Evolutionary conservation across 2,888 invertebrate species (phyloP).

Genomic region (Agrotis puta): DNA sequence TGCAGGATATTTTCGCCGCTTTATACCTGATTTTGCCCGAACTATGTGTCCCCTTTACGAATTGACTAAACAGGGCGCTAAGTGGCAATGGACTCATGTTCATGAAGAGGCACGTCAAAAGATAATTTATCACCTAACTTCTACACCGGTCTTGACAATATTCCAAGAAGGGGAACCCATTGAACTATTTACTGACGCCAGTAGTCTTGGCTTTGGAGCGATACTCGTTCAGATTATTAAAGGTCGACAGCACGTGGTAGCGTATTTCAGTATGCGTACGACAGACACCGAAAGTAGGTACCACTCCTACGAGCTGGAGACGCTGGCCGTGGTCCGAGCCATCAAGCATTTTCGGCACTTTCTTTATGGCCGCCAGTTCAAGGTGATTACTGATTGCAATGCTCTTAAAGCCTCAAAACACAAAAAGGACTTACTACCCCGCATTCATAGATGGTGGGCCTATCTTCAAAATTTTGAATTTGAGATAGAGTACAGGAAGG

Average conservation of each 20-base stretch:
- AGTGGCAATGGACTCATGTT: constrained; percentile 41
- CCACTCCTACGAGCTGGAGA: constrained; percentile 29
- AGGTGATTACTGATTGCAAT: constrained; percentile 63
- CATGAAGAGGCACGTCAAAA: constrained; percentile 54
- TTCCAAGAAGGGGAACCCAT: constrained; percentile 23
- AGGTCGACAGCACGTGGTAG: constrained; percentile 16
- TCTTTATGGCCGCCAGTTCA: constrained; percentile 49
- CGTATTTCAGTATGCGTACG: constrained; percentile 26
- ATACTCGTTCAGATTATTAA: constrained; percentile 19
- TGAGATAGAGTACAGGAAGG: constrained; percentile 61
- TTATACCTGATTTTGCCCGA: constrained; percentile 58
- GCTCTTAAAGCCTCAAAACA: constrained; percentile 67
- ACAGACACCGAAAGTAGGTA: constrained; percentile 32
- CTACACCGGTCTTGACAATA: constrained; percentile 21
- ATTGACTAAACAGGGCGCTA: constrained; percentile 53
- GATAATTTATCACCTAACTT: constrained; percentile 18
- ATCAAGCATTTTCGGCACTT: constrained; percentile 69
- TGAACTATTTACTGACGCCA: constrained; percentile 23
- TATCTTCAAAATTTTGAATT: constrained; percentile 66
- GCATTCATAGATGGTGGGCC: constrained; percentile 70
- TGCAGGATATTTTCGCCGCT: constrained; percentile 56
- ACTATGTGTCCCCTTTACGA: constrained; percentile 55
- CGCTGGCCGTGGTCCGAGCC: constrained; percentile 50
- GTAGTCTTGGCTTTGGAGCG: constrained; percentile 21
- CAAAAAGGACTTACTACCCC: constrained; percentile 65